These are phyloP conservation scores for Scopus umbretta DNA, from an alignment of 2,113 vertebrate genomes.

Conservation along the genomic window DNA sequence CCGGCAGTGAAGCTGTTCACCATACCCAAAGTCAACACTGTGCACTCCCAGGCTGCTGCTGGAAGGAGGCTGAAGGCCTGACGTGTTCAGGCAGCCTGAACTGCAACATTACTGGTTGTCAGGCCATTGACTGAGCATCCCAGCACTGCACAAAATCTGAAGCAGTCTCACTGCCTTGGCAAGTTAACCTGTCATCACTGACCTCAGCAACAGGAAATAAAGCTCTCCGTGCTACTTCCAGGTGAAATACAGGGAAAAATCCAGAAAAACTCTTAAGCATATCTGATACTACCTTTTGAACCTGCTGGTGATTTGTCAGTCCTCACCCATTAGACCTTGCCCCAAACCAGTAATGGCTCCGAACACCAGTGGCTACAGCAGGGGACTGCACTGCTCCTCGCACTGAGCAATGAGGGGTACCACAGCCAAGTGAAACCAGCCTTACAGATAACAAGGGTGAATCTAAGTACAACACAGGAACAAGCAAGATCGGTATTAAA, in stretches of 20 bases:
- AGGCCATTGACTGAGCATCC: not conserved
- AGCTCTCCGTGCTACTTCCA: not conserved
- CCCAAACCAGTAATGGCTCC: not conserved
- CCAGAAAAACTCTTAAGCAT: not conserved
- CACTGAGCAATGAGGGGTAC: not conserved
- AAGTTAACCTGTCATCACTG: not conserved
- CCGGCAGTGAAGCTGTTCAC: not conserved
- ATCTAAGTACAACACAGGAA: not conserved
- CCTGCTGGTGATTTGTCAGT: not conserved
- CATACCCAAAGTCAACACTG: fast-evolving
- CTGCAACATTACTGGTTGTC: not conserved
- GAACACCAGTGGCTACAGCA: not conserved
- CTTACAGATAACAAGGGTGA: not conserved
- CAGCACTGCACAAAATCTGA: not conserved
- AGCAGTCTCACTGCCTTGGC: not conserved
- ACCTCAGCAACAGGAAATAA: not conserved
- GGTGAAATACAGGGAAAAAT: not conserved
- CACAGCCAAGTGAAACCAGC: not conserved
- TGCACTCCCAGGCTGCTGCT: not conserved
- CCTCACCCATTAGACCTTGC: not conserved
- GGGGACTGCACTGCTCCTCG: not conserved
- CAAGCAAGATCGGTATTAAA: not conserved
- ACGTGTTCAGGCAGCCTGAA: not conserved
- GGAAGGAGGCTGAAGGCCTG: not conserved
- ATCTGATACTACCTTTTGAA: not conserved